Conservation (phyloP, 2,888 invertebrate species). For the Epistrophe eligans region DNA sequence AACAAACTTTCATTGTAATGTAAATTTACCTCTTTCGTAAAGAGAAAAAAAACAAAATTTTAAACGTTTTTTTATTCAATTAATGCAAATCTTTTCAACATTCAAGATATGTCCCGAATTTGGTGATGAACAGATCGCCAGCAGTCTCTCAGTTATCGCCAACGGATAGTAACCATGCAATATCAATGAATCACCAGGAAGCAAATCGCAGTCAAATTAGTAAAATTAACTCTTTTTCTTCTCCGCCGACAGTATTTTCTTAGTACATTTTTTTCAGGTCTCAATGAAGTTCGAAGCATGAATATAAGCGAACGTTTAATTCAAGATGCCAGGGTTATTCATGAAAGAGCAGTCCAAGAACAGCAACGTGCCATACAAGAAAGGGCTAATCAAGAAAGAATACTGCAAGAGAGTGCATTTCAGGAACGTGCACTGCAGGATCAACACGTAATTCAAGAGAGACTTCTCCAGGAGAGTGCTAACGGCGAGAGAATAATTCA, state of each 20-base stretch:
- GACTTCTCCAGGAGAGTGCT: conserved; percentile 76
- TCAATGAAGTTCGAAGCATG: conserved; percentile 73
- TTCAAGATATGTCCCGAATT: conserved; percentile 78
- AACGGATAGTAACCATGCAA: conserved; percentile 74
- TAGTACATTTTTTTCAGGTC: conserved; percentile 47
- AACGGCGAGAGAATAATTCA: conserved; percentile 71
- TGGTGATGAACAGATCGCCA: conserved; percentile 77
- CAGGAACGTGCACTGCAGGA: conserved; percentile 77
- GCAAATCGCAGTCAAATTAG: conserved; percentile 77
- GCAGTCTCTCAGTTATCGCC: conserved; percentile 78
- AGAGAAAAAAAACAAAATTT: neutral
- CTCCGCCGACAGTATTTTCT: neutral
- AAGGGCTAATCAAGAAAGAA: conserved; percentile 74
- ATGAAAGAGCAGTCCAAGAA: conserved; percentile 77
- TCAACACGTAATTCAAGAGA: conserved; percentile 76
- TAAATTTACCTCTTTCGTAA: too few species aligned
- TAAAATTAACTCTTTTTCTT: conserved; percentile 31
- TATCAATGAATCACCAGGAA: conserved; percentile 75
- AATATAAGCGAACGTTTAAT: conserved; percentile 77
- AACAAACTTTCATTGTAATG: too few species aligned
- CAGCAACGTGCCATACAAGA: conserved; percentile 76
- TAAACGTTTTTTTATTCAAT: neutral
- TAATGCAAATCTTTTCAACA: conserved; percentile 27
- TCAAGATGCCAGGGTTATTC: conserved; percentile 75
- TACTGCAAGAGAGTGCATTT: conserved; percentile 73